Evolutionary conservation across 2,888 invertebrate genomes (phyloP).

Genomic region (Endotricha flammealis): DNA sequence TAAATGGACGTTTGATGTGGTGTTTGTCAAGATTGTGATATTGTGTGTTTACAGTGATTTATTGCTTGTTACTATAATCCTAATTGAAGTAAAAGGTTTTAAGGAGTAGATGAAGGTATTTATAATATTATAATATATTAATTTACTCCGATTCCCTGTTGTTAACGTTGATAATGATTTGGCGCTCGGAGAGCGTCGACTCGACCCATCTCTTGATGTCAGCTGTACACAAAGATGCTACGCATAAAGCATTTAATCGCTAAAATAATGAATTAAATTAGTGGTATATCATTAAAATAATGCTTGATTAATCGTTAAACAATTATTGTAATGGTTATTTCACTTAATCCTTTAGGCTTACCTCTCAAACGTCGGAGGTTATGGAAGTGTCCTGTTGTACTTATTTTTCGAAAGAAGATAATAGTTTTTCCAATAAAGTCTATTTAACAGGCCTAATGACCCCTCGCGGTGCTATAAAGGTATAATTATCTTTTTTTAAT

Average conservation of each 20-base stretch:
- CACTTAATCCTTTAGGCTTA: constrained; percentile 59
- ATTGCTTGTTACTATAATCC: constrained; percentile 64
- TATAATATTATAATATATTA: constrained; percentile 28
- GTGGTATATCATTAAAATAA: constrained; percentile 41
- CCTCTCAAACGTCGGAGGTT: constrained; percentile 66
- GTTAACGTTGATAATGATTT: constrained; percentile 39
- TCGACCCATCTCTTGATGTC: constrained; percentile 69
- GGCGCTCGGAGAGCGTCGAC: constrained; percentile 62
- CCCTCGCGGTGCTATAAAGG: constrained; percentile 60
- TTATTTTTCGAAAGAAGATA: constrained; percentile 63
- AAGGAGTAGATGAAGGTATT: constrained; percentile 84
- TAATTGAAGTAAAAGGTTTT: constrained; percentile 65
- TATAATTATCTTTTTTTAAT: constrained; percentile 41
- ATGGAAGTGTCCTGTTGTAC: constrained; percentile 63
- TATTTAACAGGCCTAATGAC: constrained; percentile 67
- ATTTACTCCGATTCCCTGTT: constrained; percentile 26
- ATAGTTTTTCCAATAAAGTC: constrained; percentile 50
- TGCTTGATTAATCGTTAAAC: constrained; percentile 29
- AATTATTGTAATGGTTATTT: constrained; percentile 35
- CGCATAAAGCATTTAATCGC: constrained; percentile 59
- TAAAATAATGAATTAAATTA: constrained; percentile 68
- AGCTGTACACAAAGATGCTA: constrained; percentile 76
- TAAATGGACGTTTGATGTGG: constrained; percentile 82
- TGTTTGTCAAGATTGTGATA: constrained; percentile 81
- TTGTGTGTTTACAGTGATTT: constrained; percentile 81